phyloP scores from a whole-genome alignment of 1,140 invertebrate genomes.

The Amyelois transitella region DNA sequence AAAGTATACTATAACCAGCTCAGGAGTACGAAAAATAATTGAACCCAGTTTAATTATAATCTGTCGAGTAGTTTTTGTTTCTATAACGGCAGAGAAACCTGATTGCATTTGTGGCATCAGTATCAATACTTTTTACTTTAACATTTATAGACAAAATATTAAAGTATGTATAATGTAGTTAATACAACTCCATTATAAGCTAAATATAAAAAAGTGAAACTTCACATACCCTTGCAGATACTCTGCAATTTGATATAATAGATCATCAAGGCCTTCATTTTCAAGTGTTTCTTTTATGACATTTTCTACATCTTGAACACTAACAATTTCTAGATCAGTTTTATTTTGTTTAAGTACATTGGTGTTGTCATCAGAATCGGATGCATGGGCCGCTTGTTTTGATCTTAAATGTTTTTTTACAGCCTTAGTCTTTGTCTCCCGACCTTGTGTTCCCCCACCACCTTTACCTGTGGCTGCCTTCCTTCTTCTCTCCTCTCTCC shows the following conservation, averaged over 20 bases:
- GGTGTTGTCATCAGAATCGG: conserved; percentile 78
- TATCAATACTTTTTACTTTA: no score
- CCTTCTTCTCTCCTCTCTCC: conserved; percentile 90
- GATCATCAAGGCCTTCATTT: conserved; percentile 79
- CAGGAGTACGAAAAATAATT: no score
- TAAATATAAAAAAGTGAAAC: conserved; percentile 26
- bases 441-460: conserved; percentile 92
- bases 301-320: conserved; percentile 80
- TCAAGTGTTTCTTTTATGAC: conserved; percentile 79
- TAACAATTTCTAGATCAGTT: conserved; percentile 78
- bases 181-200: no score
- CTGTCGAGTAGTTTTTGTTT: no score
- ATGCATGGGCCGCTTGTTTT: conserved; percentile 69
- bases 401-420: conserved; percentile 84
- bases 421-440: conserved; percentile 96
- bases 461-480: conserved; percentile 90
- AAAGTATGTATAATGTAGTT: no score
- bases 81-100: no score
- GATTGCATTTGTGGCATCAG: no score
- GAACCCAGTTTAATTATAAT: no score
- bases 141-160: no score
- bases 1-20: no score
- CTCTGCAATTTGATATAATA: conserved; percentile 76
- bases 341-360: conserved; percentile 51
- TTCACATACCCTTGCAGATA: conserved; percentile 78